Base-by-base conservation (phyloP, 2,113 vertebrate species). In the Macquaria ambigua region DNA sequence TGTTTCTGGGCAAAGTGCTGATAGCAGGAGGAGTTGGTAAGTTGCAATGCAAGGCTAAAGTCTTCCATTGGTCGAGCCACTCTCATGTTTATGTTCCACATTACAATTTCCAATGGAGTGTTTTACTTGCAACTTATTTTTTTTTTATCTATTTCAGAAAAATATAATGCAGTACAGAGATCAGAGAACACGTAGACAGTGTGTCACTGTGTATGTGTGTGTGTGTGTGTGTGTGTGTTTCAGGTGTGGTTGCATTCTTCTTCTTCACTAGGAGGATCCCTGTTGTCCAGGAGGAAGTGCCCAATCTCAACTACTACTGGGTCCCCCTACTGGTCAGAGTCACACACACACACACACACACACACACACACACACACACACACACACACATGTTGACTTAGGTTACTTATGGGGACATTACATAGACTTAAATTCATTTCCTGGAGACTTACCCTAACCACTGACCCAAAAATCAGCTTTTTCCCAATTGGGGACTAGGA, bases 1-100 rank as follows among this genome's bases (percentile, higher is more conserved):
- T 99, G 21, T 96, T 98, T 91, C 92, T 99, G 88, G 97, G 98
- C 11, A 99, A 99, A 86, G 79, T 98, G 48, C 94, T 99, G 1
- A 96, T 99, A 77, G 93, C 97, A 81, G 97, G 96, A 62, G 94
- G 96, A 93, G 96, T 98, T 46, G 98, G 98, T 99, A 88, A 97
- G 97, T 83, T 12, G 46, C 20, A 52, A 14, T 23, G 4, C 6
- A 31, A 41, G 43, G n/a, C 11, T 21, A 5, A 25, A 4, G 16
- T 37, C 12, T 39, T 23, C 16, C 18, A 64, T 23, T 70, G 25
- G 46, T 56, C 21, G 2, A 52, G 15, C 16, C 25, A 70, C 43
- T 62, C 25, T 10, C 21, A 25, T 25, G 8, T 16, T 39, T 2
- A 41, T 16, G 20, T 73, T 64, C 25, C 37, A 31, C 58, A 11